These are phyloP conservation scores for Spheniscus mendiculus DNA, from an alignment of 2,113 vertebrate species.

Conservation along the genomic window DNA sequence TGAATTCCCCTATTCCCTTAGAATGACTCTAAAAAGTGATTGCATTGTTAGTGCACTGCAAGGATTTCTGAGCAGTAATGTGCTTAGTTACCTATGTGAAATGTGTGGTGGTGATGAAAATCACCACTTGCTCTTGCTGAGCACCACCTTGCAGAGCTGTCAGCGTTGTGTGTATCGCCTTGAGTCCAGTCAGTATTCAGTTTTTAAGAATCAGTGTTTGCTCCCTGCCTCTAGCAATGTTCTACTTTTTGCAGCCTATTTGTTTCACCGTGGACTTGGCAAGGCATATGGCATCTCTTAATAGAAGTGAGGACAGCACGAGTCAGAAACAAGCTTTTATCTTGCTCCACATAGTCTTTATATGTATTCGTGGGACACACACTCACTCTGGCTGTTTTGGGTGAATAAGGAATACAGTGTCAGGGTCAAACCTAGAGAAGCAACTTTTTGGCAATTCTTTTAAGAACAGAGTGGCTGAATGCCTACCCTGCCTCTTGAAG, in stretches of 20 bases:
- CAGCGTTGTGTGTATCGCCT: neutral
- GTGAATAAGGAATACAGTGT: neutral
- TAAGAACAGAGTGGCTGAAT: neutral
- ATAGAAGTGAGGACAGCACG: neutral
- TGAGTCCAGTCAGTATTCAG: constrained; percentile 8
- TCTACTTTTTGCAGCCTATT: constrained; percentile 32
- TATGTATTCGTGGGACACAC: neutral
- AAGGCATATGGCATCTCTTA: neutral
- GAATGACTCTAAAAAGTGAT: neutral
- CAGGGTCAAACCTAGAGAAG: neutral
- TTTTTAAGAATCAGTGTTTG: constrained; percentile 39
- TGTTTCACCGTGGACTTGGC: neutral
- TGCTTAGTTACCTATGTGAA: constrained; percentile 20
- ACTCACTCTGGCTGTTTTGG: neutral
- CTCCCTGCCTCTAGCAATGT: constrained; percentile 7
- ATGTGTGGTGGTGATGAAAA: constrained; percentile 16
- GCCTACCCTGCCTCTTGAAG: neutral
- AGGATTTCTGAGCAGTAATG: neutral
- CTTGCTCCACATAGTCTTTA: neutral
- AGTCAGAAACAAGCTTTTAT: neutral
- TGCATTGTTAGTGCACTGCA: constrained; percentile 15
- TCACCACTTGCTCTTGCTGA: neutral
- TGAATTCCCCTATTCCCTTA: neutral
- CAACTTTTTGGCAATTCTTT: neutral
- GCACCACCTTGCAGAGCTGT: constrained; percentile 17